phyloP scores from a whole-genome alignment of 2,113 vertebrate species.

The Rallus limicola region DNA sequence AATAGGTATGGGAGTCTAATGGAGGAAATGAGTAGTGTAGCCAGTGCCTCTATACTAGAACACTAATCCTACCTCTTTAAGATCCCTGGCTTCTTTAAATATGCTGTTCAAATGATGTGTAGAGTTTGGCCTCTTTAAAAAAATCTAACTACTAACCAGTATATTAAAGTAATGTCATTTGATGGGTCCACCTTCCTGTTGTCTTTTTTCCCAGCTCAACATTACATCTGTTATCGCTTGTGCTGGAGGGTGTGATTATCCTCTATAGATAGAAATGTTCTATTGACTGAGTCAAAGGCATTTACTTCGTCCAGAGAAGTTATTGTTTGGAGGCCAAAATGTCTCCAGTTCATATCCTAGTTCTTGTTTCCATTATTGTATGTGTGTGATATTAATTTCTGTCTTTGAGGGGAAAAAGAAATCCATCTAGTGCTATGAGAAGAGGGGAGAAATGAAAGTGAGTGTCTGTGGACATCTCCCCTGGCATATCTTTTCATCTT shows the following conservation, averaged over 20 bases:
- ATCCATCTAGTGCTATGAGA: constrained; percentile 19
- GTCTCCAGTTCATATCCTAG: constrained; percentile 67
- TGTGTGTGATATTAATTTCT: constrained; percentile 60
- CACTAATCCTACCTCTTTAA: neutral
- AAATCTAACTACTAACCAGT: neutral
- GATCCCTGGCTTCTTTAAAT: neutral
- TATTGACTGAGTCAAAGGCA: constrained; percentile 28
- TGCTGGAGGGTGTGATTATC: constrained; percentile 35
- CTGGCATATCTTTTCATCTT: neutral
- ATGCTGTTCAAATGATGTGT: neutral
- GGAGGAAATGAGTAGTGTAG: neutral
- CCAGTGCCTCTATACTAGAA: neutral
- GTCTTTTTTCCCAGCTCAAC: neutral
- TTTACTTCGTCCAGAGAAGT: constrained; percentile 39
- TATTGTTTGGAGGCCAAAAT: constrained; percentile 71
- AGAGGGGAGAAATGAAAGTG: constrained; percentile 13
- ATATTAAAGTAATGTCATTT: neutral
- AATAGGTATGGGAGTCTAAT: neutral
- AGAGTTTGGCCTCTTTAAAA: neutral
- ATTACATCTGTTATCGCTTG: neutral
- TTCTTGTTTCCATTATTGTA: constrained; percentile 31
- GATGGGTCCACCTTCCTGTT: neutral
- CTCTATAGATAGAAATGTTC: constrained; percentile 23
- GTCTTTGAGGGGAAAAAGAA: constrained; percentile 14
- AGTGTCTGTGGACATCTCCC: neutral